Base-by-base conservation (phyloP, 1,140 invertebrate species). In the Laodelphax striatellus region DNA sequence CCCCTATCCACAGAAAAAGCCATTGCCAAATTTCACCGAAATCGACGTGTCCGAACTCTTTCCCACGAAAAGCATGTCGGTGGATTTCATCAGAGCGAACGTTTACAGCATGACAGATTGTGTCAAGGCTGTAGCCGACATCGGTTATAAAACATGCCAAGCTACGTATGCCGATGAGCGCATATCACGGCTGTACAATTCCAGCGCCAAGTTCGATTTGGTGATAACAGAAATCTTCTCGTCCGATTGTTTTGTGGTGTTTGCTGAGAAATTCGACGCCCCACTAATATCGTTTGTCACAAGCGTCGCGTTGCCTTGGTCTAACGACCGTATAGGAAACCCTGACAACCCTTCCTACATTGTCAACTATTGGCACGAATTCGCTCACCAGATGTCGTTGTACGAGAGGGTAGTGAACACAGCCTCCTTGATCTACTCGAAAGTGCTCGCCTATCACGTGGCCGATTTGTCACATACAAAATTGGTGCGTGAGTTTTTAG, bases 251-350 rank as follows among this genome's bases (percentile, higher is more conserved):
- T 64, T 66, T 55, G 38, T 66, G 5, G 57, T 54, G 11, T 64
- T 68, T 21, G 64, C 60, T 5, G 52, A 68, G 34, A 63, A 59
- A 50, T 76, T 84, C 21, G 71, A 81, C 56, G 78, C 79, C 3
- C 85, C 84, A 0, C 75, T 81, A 6, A 79, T 88, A 2, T 71
- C 75, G 0, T 63, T 80, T 4, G 75, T 74, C 58, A 78, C 81
- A 6, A 76, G 77, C 53, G 70, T 76, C 13, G 61, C 80, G 19
- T 78, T 84, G 76, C 74, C 81, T 13, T 86, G 80, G 80, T 75
- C 79, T 57, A 76, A 77, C 42, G 70, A 74, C 10, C 71, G 76
- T 42, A 16, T 60, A 17, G 60, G 41, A 0, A 55, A 60, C 43
- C 52, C 59, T 4, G 42, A 55, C 31, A 61, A 62, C n/a, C 62